Base-by-base conservation (phyloP, 2,888 invertebrate species). In the Caenorhabditis auriculariae region DNA sequence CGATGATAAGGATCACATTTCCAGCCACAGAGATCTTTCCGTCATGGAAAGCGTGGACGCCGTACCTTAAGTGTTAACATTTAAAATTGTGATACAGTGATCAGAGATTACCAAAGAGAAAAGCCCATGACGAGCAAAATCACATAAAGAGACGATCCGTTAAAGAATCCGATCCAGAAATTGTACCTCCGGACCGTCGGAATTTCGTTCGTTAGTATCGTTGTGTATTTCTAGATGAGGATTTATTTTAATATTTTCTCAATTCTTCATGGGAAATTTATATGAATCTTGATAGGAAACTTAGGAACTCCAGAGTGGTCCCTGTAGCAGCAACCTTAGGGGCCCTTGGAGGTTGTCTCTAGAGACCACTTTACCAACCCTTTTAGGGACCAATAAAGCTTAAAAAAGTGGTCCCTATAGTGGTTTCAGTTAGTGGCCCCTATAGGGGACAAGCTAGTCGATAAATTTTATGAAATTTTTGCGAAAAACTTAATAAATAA, bases 101-200 rank as follows among this genome's bases (percentile, higher is more conserved):
- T 47, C 19, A 24, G 12, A n/a, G 24, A 53, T 52, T 42, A 69
- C 71, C 66, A 65, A 23, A 73, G 55, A 5, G 65, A 53, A 21
- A 60, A 47, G 29, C 62, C 72, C 21, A 64, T 66, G 35, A 74
- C 65, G 15, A 60, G 48, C 42, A 69, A 74, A 37, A 68, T 52
- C 17, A 59, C 58, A 29, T 66, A 50, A 12, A 70, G 55, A 6
- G 69, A 50, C 12, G 66, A 19, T 3, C 71, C 72, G 24, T 72
- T 69, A 39, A 71, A 67, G 54, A 71, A 71, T 24, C 71, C 71
- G n/a, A 51, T 54, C 66, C 66, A 62, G 37, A 69, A 69, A 21
- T 64, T 59, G 39, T 50, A 50, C 28, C 39, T 39, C 17, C 37
- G n/a, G 7, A 48, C 43, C 6, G 23, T 21, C 21, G 37, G 27